Base-by-base conservation (phyloP, 2,113 vertebrate species). In the Gobio gobio region DNA sequence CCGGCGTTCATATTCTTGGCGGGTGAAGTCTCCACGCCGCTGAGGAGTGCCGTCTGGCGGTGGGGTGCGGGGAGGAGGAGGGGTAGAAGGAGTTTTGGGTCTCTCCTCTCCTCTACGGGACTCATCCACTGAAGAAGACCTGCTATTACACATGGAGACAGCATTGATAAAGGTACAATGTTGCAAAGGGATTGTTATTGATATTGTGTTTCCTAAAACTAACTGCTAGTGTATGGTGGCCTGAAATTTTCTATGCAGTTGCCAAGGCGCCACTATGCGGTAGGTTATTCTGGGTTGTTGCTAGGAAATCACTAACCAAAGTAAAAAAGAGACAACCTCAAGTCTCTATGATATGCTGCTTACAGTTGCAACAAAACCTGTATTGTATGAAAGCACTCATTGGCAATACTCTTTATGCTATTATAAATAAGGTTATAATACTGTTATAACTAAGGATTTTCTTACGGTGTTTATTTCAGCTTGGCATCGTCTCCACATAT, bases 11-110 rank as follows among this genome's bases (percentile, higher is more conserved):
- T 98, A 97, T 89, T 97, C 97, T n/a, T 93, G 94, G 54, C 92
- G 90, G 0, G 96, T 98, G 91, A 98, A 97, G 26, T 96, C 95
- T 4, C 95, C 96, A 10, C 96, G 92, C 26, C 96, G 93, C 89
- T 94, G 93, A 33, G 91, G 92, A 5, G 92, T 94, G 24, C 94
- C 94, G 40, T 96, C 96, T 0, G 90, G 87, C 1, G 93, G 83
- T 6, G 94, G 90, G 4, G 93, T 93, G 40, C 84, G 66, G 13
- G 92, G 82, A 9, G 90, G 78, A 5, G 91, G 87, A 64, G 90
- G 90, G 49, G 90, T 91, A 66, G 88, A 91, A 3, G 83, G 93
- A 3, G 91, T 93, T 81, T 89, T 91, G 2, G 93, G 88, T 51
- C 86, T 82, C 33, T 94, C 94, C 10, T 95, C 92, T 22, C 54